Percentiles rank a stretch among this genome's conserved stretches.
phyloP scores from a whole-genome alignment of 2,113 vertebrate species.

The Hepsetus odoe region DNA sequence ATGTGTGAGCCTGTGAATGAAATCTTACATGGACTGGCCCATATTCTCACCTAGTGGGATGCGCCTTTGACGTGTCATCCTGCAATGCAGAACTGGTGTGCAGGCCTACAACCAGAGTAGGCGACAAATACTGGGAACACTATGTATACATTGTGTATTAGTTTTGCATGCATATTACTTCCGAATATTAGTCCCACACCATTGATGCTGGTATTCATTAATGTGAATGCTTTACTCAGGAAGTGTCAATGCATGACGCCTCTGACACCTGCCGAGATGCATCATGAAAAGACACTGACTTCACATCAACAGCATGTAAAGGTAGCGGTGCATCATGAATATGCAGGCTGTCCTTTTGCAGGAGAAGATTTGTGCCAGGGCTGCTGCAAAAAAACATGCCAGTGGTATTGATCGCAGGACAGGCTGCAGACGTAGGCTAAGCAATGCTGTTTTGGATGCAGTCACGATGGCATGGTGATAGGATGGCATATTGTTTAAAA shows the following conservation, averaged over 20 bases:
- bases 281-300: background rate
- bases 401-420: constrained; percentile 26
- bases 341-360: background rate
- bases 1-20: constrained; percentile 17
- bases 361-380: background rate
- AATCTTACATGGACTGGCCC: constrained; percentile 8
- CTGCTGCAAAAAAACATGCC: constrained; percentile 15
- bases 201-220: background rate
- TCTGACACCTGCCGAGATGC: background rate
- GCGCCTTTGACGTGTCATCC: constrained; percentile 47
- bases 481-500: background rate
- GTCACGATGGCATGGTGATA: too few relatives aligned
- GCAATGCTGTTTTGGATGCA: background rate
- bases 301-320: background rate
- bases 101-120: background rate
- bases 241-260: background rate
- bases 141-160: too few relatives aligned
- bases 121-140: constrained; percentile 30
- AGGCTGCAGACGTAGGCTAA: background rate
- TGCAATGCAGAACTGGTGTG: constrained; percentile 65
- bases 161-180: too few relatives aligned
- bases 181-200: too few relatives aligned
- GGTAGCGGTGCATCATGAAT: background rate
- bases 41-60: constrained; percentile 37
- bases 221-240: background rate